Evolutionary conservation across 2,797 vertebrate species (phyloP), one percentile per base, ranked within the genome.

Genomic region (Falco novaeseelandiae): DNA sequence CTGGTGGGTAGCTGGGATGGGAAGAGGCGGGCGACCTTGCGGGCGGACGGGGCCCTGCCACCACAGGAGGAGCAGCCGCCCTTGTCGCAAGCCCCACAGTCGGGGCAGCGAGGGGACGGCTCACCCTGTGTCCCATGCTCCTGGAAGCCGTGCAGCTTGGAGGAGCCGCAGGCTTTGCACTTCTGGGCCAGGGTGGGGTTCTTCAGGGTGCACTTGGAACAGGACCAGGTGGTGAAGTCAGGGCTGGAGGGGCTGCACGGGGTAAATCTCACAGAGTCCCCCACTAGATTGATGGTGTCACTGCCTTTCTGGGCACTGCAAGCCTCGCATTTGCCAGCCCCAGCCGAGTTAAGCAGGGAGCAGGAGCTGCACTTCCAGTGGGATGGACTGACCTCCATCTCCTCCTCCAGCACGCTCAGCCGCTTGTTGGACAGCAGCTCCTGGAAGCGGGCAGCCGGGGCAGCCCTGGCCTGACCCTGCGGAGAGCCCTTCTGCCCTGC

Each of bases 181-280:
- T 99, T 98, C 73, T 98, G 97, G 5, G 98, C 98, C 5, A 98
- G 97, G 0, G 99, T 99, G 62, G 99, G 99, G 97, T 99, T 99
- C 76, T 99, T 98, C 82, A 99, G 97, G 4, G 99, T 99, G 97
- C 99, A 99, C 97, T 99, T 99, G 83, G 99, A 99, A 54, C 99
- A 99, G 1, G 99, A 98, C 99, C 99, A 99, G 44, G 98, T 99
- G 95, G 99, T 99, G 88, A 99, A 99, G 98, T 99, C 99, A 0
- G 99, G 99, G 97, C 99, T 99, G 76, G 99, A 99, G 21, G 99
- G 99, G 90, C 99, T 99, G n/a, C 99, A 99, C 0, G 99, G 99
- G 2, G 99, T 99, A 95, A 99, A 99, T 44, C 99, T 98, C 95
- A 99, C 99, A 0, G 98, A 98, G 95, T 99, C 99, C 11, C 99